Base-by-base conservation (phyloP, 2,888 invertebrate genomes). In the Nudaria mundana region DNA sequence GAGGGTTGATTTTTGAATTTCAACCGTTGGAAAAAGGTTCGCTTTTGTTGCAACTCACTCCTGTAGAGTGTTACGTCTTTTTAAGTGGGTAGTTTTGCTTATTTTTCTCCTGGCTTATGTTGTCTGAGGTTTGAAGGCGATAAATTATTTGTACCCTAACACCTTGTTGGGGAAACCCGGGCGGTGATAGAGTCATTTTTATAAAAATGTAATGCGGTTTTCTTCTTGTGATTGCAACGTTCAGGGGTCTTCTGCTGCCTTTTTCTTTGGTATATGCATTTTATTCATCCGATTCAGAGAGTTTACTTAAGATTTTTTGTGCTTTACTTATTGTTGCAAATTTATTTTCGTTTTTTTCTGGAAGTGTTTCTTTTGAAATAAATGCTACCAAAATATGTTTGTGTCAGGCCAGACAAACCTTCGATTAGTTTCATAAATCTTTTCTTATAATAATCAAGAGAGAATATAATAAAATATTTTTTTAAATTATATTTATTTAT, bases 91-190 rank as follows among this genome's bases (percentile, higher is more conserved):
- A 82, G 82, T 85, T 85, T n/a, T 84, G 83, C 76, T 86, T 86
- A 85, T 85, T 85, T 84, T 85, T 84, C 81, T 74, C 72, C 66
- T 68, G 72, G 77, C 80, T 83, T 82, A 79, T 77, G 76, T 81
- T 86, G 86, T 84, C 84, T 81, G 79, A 76, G 66, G 75, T 73
- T 64, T 65, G 77, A 66, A 68, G 70, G 79, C 78, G 63, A 86
- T 86, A 85, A 86, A 85, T 87, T 86, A 87, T 86, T 83, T 81
- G 81, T 68, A 63, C 71, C 81, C 81, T 82, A 81, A 82, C 86
- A 85, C 83, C 85, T 85, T 75, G 79, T 73, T 61, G 69, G 48
- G 66, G 77, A 76, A 73, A 61, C 62, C 63, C 64, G 56, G 53
- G 54, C 54, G 58, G 63, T 70, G 83, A 86, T 83, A 78, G 83